Conservation (phyloP, 2,113 vertebrate species). For the Albula goreensis region DNA sequence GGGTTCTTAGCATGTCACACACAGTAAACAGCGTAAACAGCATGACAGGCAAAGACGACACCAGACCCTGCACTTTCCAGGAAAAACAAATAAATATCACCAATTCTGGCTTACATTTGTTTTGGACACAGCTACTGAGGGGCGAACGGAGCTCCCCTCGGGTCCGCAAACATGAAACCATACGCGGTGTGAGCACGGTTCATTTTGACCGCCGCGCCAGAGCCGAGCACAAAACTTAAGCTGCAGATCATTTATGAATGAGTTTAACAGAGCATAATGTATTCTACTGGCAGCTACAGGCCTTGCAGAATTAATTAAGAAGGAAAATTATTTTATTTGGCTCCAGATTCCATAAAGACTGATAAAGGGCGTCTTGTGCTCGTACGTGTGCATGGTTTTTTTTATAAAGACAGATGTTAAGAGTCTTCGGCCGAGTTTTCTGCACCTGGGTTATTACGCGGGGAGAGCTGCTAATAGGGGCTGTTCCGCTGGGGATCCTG, state of each 20-base stretch:
- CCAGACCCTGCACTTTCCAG: not conserved
- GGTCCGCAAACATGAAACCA: not conserved
- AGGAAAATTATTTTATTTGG: slow-evolving; percentile 24
- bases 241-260: slow-evolving; percentile 15
- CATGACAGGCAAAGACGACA: not conserved
- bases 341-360: slow-evolving; percentile 13
- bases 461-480: slow-evolving; percentile 35
- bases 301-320: slow-evolving; percentile 21
- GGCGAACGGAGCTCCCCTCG: not conserved
- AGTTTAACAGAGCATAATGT: slow-evolving; percentile 18
- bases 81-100: not conserved
- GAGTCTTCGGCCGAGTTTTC: slow-evolving; percentile 33
- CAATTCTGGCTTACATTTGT: not conserved
- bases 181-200: not conserved
- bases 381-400: not conserved
- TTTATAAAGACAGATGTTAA: not conserved
- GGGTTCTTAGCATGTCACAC: not conserved
- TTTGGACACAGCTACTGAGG: not conserved
- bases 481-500: slow-evolving; percentile 24
- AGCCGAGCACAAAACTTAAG: not conserved
- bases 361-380: slow-evolving; percentile 14
- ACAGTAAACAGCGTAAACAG: not conserved
- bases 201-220: not conserved
- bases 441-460: slow-evolving; percentile 36
- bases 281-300: slow-evolving; percentile 7